Base-by-base conservation (phyloP, 1,140 invertebrate species). In the Trinorchestia longiramus region DNA sequence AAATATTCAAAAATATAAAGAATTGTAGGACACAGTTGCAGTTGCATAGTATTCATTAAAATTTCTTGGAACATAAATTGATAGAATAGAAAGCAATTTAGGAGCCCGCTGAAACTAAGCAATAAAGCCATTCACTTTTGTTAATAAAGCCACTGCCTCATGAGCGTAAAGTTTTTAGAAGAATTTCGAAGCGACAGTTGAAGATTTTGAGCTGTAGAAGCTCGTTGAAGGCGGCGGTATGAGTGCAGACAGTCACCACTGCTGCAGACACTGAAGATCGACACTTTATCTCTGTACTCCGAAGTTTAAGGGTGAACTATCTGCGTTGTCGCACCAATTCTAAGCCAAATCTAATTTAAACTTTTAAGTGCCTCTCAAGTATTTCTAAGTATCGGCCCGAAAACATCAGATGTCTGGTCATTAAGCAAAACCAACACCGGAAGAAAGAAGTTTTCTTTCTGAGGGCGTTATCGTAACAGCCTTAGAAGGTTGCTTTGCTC, bases 361-460 rank as follows among this genome's bases (percentile, higher is more conserved):
- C 92, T 94, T 94, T 94, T 94, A 94, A 94, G 92, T 94, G 92
- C 92, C 92, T 94, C 92, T 94, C 92, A 94, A 94, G 92, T 94
- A 94, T 94, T 94, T 94, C 92, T 94, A 94, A 94, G 92, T 94
- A 94, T 94, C 92, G 92, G 92, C 92, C 92, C 92, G 92, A 94
- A 94, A 94, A 94, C 92, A 94, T 94, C 92, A 45, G 92, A 47
- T 94, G 92, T 94, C 92, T 94, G 92, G 92, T 94, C 92, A 94
- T 94, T 94, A 94, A 94, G 92, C 92, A 94, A 94, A 94, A 94
- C 92, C 92, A 94, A 94, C 92, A 94, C 43, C 92, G 92, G 92
- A 94, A 94, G 92, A 94, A 94, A 94, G 92, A 94, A 94, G 92
- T 94, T 94, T 94, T 36, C 92, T 94, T 94, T 94, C 92, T 19